A percentile compares a stretch with the other conserved stretches of the same genome.
Evolutionary conservation across 2,113 vertebrate genomes (phyloP).

Genomic region (Formicarius rufipectus): DNA sequence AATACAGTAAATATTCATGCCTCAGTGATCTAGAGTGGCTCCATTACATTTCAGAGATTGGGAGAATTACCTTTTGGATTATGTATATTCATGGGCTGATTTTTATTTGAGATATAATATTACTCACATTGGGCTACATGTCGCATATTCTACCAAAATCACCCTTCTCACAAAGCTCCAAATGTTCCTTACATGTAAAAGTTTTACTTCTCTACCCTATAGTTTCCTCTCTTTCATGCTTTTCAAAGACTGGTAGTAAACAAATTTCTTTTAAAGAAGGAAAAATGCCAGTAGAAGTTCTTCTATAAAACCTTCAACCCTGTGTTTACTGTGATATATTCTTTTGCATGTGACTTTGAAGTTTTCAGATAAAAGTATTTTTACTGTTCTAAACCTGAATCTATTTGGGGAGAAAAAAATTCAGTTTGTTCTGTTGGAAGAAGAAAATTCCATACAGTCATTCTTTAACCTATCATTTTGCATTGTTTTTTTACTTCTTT

Average conservation of each 20-base stretch:
- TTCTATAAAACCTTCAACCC: slow-evolving; percentile 61
- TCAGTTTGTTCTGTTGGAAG: neutral
- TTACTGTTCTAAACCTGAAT: slow-evolving; percentile 62
- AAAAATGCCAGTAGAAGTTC: slow-evolving; percentile 24
- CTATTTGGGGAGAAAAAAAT: neutral
- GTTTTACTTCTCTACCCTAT: slow-evolving; percentile 67
- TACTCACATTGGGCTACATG: slow-evolving; percentile 73
- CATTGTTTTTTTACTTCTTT: neutral
- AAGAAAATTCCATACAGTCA: neutral
- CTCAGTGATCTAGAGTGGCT: slow-evolving; percentile 80
- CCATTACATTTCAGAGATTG: slow-evolving; percentile 80
- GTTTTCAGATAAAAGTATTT: slow-evolving; percentile 64
- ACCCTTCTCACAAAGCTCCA: slow-evolving; percentile 71
- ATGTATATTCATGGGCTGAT: slow-evolving; percentile 83
- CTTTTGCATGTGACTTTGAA: slow-evolving; percentile 65
- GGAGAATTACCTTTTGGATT: slow-evolving; percentile 83
- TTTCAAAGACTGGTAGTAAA: slow-evolving; percentile 66
- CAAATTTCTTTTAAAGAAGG: slow-evolving; percentile 57
- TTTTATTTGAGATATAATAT: slow-evolving; percentile 80
- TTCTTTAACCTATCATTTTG: neutral
- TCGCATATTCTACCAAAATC: slow-evolving; percentile 70
- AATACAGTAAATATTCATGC: slow-evolving; percentile 83
- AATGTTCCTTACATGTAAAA: slow-evolving; percentile 64
- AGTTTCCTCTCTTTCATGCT: slow-evolving; percentile 60
- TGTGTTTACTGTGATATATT: slow-evolving; percentile 53